Percentiles rank a stretch among this genome's conserved stretches.
Evolutionary conservation across 2,113 vertebrate species (phyloP).

Genomic region (Vombatus ursinus): DNA sequence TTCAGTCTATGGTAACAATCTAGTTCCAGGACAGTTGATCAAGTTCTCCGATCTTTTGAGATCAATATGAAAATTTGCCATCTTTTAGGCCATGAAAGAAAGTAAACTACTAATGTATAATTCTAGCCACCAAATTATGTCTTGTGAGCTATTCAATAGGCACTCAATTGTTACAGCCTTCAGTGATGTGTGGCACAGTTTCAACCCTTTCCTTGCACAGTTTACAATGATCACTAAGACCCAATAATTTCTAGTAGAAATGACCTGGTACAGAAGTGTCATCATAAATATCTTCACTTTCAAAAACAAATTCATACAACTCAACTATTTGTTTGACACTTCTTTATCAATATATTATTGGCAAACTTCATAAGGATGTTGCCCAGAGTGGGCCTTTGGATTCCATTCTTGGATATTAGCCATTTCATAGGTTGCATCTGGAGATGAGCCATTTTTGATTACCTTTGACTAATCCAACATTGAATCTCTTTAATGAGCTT

Average conservation of each 20-base stretch:
- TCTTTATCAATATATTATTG: too few relatives aligned
- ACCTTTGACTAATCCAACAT: too few relatives aligned
- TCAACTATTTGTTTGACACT: neutral
- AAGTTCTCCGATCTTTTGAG: neutral
- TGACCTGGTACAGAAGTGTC: neutral
- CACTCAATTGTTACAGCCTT: neutral
- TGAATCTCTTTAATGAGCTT: too few relatives aligned
- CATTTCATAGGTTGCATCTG: too few relatives aligned
- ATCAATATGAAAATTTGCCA: neutral
- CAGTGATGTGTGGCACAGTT: neutral
- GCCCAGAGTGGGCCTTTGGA: too few relatives aligned
- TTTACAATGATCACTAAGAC: neutral
- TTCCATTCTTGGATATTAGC: too few relatives aligned
- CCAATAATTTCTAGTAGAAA: neutral
- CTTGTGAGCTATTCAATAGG: neutral
- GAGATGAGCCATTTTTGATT: too few relatives aligned
- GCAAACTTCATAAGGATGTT: too few relatives aligned
- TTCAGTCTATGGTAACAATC: neutral
- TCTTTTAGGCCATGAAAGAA: neutral
- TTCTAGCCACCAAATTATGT: neutral
- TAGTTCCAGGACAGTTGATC: neutral
- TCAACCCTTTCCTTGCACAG: neutral
- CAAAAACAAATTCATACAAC: neutral
- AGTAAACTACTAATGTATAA: neutral
- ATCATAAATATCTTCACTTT: neutral